phyloP scores from a whole-genome alignment of 2,797 vertebrate genomes.

The Ataeniobius toweri region DNA sequence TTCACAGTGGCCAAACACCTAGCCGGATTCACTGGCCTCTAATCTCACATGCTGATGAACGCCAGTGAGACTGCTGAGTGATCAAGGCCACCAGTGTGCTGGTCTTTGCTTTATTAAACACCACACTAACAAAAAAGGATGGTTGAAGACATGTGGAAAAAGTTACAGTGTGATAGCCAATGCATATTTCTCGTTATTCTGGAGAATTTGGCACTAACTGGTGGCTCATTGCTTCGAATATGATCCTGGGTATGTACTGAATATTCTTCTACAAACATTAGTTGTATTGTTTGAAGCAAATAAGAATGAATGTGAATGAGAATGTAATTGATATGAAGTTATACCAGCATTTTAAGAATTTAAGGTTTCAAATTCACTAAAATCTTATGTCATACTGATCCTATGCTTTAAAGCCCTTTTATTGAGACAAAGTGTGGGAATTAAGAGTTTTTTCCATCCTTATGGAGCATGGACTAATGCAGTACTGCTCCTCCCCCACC shows the following conservation, averaged over 20 bases:
- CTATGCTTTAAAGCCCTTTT: not conserved
- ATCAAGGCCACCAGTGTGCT: not conserved
- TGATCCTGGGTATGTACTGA: not conserved
- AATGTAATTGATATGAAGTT: too few relatives aligned
- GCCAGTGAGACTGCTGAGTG: not conserved
- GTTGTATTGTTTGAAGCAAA: not conserved
- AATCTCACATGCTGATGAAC: not conserved
- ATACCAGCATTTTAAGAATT: too few relatives aligned
- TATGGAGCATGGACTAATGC: not conserved
- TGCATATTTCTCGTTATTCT: not conserved
- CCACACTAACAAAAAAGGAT: not conserved
- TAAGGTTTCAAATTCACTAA: not conserved
- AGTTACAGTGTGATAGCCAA: not conserved
- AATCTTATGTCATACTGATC: not conserved
- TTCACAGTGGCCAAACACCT: conserved; percentile 1
- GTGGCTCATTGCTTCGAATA: not conserved
- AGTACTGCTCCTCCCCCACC: not conserved
- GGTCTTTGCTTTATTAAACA: conserved; percentile 3
- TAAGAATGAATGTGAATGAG: too few relatives aligned
- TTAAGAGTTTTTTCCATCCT: not conserved
- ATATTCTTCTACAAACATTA: not conserved
- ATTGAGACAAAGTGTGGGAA: not conserved
- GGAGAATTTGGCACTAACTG: not conserved
- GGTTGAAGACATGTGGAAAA: not conserved
- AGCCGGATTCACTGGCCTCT: not conserved